Evolutionary conservation across 2,888 invertebrate species (phyloP), one percentile per base, ranked within the genome.

Genomic region (Trilocha varians): DNA sequence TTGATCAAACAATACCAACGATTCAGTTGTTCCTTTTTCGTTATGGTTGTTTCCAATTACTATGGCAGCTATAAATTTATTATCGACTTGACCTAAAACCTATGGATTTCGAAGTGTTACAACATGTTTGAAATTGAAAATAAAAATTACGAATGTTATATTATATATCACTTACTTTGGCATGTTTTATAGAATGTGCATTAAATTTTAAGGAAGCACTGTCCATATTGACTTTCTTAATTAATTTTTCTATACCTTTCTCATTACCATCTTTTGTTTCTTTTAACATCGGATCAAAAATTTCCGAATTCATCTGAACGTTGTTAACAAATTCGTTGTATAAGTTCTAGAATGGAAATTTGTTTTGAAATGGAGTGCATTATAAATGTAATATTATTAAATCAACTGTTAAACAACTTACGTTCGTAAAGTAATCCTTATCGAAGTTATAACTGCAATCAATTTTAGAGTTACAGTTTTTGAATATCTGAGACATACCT

Each of bases 1-100:
- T 73, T 96, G 96, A 77, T 96, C 96, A 68, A 96, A 91, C 25
- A 93, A 59, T 25, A 92, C 82, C 14, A 94, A 61, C 43, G 87
- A 71, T 50, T 87, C 71, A 14, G 64, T 79, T 41, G 70, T 63
- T 49, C 78, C 67, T 39, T 72, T 66, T 25, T 65, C 52, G 36
- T 57, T 48, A 32, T 46, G 38, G 38, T 44, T 50, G 43, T 48
- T 68, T 3, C 63, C 68, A 45, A 57, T 56, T 44, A 84, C 59
- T 42, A 76, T 62, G n/a, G 87, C 85, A 15, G 87, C 87, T 52
- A 93, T 91, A 55, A 92, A 92, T 71, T 93, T 94, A 25, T 78
- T 78, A 69, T 95, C 95, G 13, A 93, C 76, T 82, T 95, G 95
- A 13, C 90, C 90, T 34, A 95, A 70, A 17, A 93, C 85, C 90